These are phyloP conservation scores for Aplochiton taeniatus DNA, from an alignment of 2,797 vertebrate genomes.

Conservation along the genomic window DNA sequence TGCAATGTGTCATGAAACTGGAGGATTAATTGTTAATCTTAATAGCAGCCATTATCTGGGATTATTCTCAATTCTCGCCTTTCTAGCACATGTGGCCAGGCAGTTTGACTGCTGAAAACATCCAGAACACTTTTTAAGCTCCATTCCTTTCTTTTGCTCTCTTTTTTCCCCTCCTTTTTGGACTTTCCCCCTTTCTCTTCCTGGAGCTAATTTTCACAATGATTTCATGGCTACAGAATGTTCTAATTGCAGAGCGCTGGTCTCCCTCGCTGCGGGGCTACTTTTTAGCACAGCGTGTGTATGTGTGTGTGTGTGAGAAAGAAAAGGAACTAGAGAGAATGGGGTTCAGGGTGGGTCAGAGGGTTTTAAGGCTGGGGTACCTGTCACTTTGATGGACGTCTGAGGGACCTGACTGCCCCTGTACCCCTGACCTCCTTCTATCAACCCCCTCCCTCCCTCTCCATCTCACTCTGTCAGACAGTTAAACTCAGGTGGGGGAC, in stretches of 20 bases:
- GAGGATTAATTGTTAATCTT: constrained; percentile 79
- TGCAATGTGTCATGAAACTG: constrained; percentile 68
- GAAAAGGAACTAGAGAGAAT: constrained; percentile 25
- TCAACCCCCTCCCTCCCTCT: constrained; percentile 46
- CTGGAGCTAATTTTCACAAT: constrained; percentile 77
- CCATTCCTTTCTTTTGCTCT: constrained; percentile 41
- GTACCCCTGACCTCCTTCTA: constrained; percentile 68
- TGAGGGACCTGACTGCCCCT: constrained; percentile 70
- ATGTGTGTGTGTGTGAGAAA: constrained; percentile 17
- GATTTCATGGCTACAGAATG: constrained; percentile 80
- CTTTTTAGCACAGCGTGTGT: constrained; percentile 50
- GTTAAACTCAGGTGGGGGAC: constrained; percentile 51
- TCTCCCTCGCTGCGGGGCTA: constrained; percentile 71
- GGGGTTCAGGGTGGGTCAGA: constrained; percentile 58
- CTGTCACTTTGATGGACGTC: constrained; percentile 79
- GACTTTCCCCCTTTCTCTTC: constrained; percentile 63
- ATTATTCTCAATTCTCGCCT: constrained; percentile 54
- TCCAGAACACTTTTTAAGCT: constrained; percentile 63
- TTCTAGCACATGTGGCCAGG: constrained; percentile 64
- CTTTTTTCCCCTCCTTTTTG: constrained; percentile 21
- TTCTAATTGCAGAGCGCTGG: constrained; percentile 76
- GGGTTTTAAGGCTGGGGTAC: constrained; percentile 71
- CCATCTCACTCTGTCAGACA: constrained; percentile 56
- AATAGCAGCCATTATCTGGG: constrained; percentile 70
- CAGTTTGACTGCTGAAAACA: constrained; percentile 63